Base-by-base conservation (phyloP, 2,888 invertebrate genomes). In the Formica aserva region DNA sequence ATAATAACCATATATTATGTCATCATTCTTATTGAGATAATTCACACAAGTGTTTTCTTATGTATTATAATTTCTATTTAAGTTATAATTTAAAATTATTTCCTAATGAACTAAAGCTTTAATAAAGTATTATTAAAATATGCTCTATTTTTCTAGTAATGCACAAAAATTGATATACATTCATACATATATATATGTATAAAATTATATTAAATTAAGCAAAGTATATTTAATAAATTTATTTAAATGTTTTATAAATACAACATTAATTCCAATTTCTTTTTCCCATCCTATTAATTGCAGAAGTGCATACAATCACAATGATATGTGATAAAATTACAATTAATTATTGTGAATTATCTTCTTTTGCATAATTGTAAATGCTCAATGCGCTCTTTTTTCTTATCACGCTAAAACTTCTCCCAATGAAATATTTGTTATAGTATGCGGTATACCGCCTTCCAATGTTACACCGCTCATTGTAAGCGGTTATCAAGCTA, bases 381-480 rank as follows among this genome's bases (percentile, higher is more conserved):
- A 3, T 75, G 13, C 13, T 22, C 15, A 32, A 32, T 38, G 6
- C 18, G 9, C 3, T 74, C 18, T 38, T 5, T 57, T 41, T 15
- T 72, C 32, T 41, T 1, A 32, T 32, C 13, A n/a, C 0, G 29
- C 6, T 6, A 6, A 32, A 9, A 38, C 6, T 60, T 45, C 11
- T 69, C 15, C 67, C 48, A 85, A n/a, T 45, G 1, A 78, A 60
- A 69, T 69, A 6, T 45, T 65, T 90, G 81, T 93, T 93, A 72
- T 91, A 95, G 95, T 87, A 69, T 95, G 95, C 84, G 95, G 95
- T 29, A 80, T 89, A 62, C 15, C n/a, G 63, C 11, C 67, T 77
- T 13, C 80, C 13, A 75, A 69, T 1, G 8, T 72, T 32, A 89
- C 35, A 71, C 92, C 94, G 2, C 87, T 94, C 2, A 90, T 94